These are phyloP conservation scores for Aspidiotus destructor DNA, from an alignment of 2,888 invertebrate genomes.

Conservation along the genomic window DNA sequence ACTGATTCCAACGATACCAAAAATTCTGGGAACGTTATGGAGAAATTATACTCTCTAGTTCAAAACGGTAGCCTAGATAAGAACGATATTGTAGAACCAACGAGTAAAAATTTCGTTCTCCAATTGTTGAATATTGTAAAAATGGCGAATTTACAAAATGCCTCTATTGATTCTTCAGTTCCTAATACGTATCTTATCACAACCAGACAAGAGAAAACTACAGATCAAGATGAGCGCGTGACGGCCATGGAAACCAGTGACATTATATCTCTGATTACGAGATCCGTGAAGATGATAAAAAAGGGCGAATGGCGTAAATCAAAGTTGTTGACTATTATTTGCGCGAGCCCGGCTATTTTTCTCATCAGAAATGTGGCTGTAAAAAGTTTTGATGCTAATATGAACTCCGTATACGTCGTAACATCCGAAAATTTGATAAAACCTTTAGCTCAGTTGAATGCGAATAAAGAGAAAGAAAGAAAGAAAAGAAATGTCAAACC, in stretches of 20 bases:
- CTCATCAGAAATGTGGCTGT: slow-evolving; percentile 14
- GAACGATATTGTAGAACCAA: slow-evolving; percentile 3
- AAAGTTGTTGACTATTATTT: slow-evolving; percentile 12
- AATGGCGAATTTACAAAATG: neutral
- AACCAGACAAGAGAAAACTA: neutral
- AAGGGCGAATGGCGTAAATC: slow-evolving; percentile 1
- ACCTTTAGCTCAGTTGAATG: slow-evolving; percentile 6
- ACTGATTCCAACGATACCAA: neutral
- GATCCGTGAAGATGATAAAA: slow-evolving; percentile 8
- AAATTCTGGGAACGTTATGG: neutral
- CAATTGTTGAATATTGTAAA: slow-evolving; percentile 24
- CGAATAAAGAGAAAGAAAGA: neutral
- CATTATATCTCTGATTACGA: neutral
- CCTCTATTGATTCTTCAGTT: neutral
- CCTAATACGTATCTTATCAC: slow-evolving; percentile 15
- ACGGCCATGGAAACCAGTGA: neutral
- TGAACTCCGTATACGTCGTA: slow-evolving; percentile 25
- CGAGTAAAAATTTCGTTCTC: neutral
- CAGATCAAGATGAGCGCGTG: neutral
- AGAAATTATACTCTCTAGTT: neutral
- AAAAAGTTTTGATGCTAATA: slow-evolving; percentile 16
- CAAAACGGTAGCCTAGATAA: slow-evolving; percentile 3
- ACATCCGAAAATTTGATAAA: slow-evolving; percentile 17
- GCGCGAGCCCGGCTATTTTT: slow-evolving; percentile 28
- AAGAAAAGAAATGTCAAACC: no score